A percentile compares a stretch with the other conserved stretches of the same genome.
phyloP scores from a whole-genome alignment of 2,888 invertebrate species.

The Pocota personata region DNA sequence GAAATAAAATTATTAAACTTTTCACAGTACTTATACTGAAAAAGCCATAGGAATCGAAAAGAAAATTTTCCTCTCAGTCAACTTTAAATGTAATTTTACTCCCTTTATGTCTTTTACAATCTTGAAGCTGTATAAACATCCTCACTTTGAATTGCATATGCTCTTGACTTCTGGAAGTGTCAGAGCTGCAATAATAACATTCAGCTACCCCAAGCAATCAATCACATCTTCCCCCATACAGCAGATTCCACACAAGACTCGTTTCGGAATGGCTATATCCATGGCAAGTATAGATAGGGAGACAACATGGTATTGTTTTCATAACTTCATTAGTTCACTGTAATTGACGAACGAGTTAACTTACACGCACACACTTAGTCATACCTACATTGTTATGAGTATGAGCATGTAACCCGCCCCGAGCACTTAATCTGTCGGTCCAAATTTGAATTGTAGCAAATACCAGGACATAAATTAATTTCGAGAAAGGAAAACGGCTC shows the following conservation, averaged over 20 bases:
- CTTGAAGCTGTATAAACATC: slow-evolving; percentile 9
- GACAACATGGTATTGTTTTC: slow-evolving; percentile 65
- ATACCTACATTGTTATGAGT: too few relatives aligned
- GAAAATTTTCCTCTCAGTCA: neutral
- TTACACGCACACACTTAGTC: neutral
- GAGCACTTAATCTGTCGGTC: slow-evolving; percentile 45
- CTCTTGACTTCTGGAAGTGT: slow-evolving; percentile 51
- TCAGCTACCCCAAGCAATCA: slow-evolving; percentile 51
- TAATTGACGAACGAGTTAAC: slow-evolving; percentile 67
- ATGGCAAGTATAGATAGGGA: neutral
- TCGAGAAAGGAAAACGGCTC: neutral
- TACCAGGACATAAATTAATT: slow-evolving; percentile 54
- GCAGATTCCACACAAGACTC: neutral
- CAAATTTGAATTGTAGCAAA: slow-evolving; percentile 44
- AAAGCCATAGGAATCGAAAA: neutral
- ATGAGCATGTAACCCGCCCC: slow-evolving; percentile 10
- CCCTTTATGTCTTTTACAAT: neutral
- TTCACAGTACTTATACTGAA: neutral
- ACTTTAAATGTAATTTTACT: neutral
- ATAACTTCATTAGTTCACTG: slow-evolving; percentile 72
- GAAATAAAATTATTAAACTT: slow-evolving; percentile 32
- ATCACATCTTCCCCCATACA: slow-evolving; percentile 15
- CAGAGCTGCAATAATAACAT: slow-evolving; percentile 52
- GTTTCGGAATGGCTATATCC: neutral
- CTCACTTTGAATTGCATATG: neutral